These are phyloP conservation scores for Andrena chrysosceles DNA, from an alignment of 2,888 invertebrate genomes.

Conservation along the genomic window DNA sequence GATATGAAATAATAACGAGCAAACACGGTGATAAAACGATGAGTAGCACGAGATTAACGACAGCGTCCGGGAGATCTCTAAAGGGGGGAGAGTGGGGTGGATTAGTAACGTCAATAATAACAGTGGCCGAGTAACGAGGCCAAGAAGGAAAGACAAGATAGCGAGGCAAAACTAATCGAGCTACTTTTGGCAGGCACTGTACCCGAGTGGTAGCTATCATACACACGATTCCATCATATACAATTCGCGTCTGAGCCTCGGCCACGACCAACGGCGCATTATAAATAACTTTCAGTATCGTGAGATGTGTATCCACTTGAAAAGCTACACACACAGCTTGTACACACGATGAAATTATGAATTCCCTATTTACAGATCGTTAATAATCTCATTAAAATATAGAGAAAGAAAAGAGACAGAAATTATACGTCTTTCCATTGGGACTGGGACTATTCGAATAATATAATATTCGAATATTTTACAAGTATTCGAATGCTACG, in stretches of 20 bases:
- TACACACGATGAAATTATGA: slow-evolving; percentile 55
- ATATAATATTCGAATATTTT: no score
- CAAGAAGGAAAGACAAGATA: slow-evolving; percentile 41
- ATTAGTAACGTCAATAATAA: slow-evolving; percentile 61
- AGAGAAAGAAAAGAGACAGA: not conserved
- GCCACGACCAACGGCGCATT: slow-evolving; percentile 73
- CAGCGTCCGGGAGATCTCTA: not conserved
- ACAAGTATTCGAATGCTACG: no score
- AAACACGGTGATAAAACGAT: slow-evolving; percentile 40
- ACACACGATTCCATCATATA: slow-evolving; percentile 74
- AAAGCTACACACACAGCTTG: slow-evolving; percentile 46
- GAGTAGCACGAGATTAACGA: slow-evolving; percentile 12
- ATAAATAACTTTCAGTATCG: slow-evolving; percentile 78
- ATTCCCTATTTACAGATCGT: slow-evolving; percentile 40
- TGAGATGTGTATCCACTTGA: slow-evolving; percentile 67
- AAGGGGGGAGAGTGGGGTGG: slow-evolving; percentile 15
- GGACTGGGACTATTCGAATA: no score
- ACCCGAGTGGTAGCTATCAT: slow-evolving; percentile 70
- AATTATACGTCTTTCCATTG: no score
- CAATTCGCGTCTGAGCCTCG: slow-evolving; percentile 74
- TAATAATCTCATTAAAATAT: slow-evolving; percentile 23
- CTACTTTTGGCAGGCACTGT: slow-evolving; percentile 65
- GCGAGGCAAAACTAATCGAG: slow-evolving; percentile 47
- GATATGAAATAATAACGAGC: slow-evolving; percentile 45
- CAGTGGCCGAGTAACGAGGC: slow-evolving; percentile 51